A percentile compares a stretch with the other conserved stretches of the same genome.
phyloP scores from a whole-genome alignment of 30 jellyfish, hydroid and myxozoan genomes.

The Pseudorhiza aurosa region DNA sequence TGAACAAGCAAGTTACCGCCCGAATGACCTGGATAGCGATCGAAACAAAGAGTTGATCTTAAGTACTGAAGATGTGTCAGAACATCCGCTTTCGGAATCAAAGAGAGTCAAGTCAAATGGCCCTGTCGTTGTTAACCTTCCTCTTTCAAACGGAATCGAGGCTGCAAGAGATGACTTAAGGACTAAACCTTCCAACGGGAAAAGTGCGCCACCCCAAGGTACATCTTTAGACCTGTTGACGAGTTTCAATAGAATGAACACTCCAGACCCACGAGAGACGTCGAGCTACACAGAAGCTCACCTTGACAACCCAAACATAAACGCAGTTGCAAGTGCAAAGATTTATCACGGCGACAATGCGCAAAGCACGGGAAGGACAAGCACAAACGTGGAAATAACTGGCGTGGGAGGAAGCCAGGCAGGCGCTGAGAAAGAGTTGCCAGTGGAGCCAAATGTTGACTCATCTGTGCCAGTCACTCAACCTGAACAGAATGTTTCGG shows the following conservation, averaged over 20 bases:
- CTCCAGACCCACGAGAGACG: slow-evolving; percentile 52
- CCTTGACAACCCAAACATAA: slow-evolving; percentile 55
- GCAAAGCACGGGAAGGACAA: slow-evolving; percentile 32
- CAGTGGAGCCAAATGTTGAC: background rate
- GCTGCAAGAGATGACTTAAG: background rate
- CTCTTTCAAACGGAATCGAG: slow-evolving; percentile 25
- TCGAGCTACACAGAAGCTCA: slow-evolving; percentile 80
- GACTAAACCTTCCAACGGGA: background rate
- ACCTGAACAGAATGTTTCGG: slow-evolving; percentile 13
- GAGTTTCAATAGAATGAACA: slow-evolving; percentile 7
- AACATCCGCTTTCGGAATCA: background rate
- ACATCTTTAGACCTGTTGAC: slow-evolving; percentile 35
- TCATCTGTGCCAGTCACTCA: background rate
- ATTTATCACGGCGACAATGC: slow-evolving; percentile 49
- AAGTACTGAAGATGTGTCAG: background rate
- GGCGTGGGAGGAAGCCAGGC: slow-evolving; percentile 47
- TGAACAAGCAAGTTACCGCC: slow-evolving; percentile 56
- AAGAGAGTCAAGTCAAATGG: background rate
- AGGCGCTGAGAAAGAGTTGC: slow-evolving; percentile 4
- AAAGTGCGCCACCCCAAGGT: slow-evolving; percentile 49
- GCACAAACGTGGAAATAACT: slow-evolving; percentile 44
- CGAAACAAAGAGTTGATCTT: background rate
- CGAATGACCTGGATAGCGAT: slow-evolving; percentile 35
- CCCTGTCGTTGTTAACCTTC: slow-evolving; percentile 58
- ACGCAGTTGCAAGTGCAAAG: slow-evolving; percentile 73